phyloP scores from a whole-genome alignment of 2,113 vertebrate genomes.

The Tamias sibiricus region DNA sequence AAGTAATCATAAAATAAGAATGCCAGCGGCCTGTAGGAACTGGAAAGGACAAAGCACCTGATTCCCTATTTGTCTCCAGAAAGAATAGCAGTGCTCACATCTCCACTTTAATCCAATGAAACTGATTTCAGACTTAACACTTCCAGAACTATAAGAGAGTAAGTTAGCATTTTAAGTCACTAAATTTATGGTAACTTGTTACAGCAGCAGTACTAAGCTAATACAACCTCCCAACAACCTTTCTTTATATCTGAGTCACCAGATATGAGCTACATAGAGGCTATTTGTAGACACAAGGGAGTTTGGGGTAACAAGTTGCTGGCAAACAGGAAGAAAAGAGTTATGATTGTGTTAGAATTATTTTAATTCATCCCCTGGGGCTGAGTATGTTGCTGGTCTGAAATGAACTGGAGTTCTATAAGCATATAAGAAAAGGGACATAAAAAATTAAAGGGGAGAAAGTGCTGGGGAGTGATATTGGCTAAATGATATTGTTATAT shows the following conservation, averaged over 20 bases:
- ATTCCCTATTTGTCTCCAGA: neutral
- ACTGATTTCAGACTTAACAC: neutral
- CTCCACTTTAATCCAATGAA: neutral
- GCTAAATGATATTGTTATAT: too few species aligned
- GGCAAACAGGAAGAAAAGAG: neutral
- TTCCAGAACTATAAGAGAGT: neutral
- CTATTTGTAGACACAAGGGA: neutral
- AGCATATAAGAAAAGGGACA: rapidly evolving
- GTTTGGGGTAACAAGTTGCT: neutral
- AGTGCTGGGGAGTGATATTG: too few species aligned
- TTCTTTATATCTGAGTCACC: neutral
- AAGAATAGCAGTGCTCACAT: neutral
- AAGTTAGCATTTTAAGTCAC: neutral
- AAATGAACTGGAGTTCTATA: neutral
- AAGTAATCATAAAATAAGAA: neutral
- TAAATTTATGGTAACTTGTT: neutral
- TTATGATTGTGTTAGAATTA: neutral
- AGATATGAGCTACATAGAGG: neutral
- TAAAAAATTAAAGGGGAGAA: neutral
- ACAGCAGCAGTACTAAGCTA: neutral
- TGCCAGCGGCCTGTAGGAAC: neutral
- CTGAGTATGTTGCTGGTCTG: neutral
- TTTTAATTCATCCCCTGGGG: neutral
- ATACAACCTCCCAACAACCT: neutral
- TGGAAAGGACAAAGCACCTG: neutral